Conservation (phyloP, 2,797 vertebrate species). For the Cynodonichthys magdalenae region DNA sequence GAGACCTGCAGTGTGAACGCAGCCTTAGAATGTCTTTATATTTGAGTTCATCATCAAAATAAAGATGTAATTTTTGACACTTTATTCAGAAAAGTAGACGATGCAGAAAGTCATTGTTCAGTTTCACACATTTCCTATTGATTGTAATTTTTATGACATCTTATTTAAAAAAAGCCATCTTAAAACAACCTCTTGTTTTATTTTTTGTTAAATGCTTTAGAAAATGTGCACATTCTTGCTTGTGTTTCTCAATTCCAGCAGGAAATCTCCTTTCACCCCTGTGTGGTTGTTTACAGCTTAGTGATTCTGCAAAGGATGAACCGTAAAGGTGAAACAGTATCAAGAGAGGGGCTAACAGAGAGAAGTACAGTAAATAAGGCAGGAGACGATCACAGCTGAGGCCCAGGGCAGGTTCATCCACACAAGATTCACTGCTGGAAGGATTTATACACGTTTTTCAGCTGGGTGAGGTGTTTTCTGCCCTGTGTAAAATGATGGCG, state of each 20-base stretch:
- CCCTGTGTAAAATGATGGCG: background rate
- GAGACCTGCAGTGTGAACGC: background rate
- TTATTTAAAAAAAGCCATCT: background rate
- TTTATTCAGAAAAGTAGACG: background rate
- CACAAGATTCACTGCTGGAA: background rate
- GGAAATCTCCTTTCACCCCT: background rate
- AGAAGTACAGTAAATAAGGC: constrained; percentile 1
- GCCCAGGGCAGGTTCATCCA: background rate
- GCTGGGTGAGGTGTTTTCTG: background rate
- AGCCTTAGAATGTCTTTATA: background rate
- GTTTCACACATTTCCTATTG: background rate
- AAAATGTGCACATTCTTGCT: background rate
- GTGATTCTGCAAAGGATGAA: background rate
- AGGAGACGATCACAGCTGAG: constrained; percentile 12
- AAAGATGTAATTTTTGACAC: background rate
- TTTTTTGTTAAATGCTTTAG: background rate
- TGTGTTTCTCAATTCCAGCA: background rate
- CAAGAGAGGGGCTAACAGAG: constrained; percentile 15
- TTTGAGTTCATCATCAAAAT: background rate
- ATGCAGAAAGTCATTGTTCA: background rate
- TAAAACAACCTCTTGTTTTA: background rate
- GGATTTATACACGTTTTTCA: background rate
- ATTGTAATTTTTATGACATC: background rate
- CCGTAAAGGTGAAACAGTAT: constrained; percentile 7
- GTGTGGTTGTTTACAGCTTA: constrained; percentile 6